Evolutionary conservation across 92 coral and sea anemone genomes (phyloP), one percentile per base, ranked within the genome.

Genomic region (Pocillopora meandrina): DNA sequence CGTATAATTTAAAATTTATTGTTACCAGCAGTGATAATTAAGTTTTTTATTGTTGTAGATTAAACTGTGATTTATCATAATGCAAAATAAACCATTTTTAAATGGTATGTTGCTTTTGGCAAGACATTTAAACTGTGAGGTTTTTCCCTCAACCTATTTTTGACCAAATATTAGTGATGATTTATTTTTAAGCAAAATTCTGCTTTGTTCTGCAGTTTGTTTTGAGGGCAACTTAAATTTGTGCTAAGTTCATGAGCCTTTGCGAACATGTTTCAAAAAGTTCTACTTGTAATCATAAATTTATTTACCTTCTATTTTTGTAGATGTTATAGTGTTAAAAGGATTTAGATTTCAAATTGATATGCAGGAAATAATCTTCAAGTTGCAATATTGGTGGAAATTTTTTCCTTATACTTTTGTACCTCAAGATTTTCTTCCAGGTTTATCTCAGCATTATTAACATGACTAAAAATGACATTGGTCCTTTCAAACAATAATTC

Each of bases 21-120:
- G 16, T 80, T 68, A 3, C 55, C 70, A 18, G 49, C 56, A 10
- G 70, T 26, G 73, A 31, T 65, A 78, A 79, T 79, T 79, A 61
- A 21, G 64, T 49, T 52, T 47, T 65, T 1, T 31, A 16, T 15
- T 26, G n/a, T 13, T 49, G 19, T 21, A 21, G 23, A 52, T 64
- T 12, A 7, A 78, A 42, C 61, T 58, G 79, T 12, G 20, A 59
- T 59, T 59, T 10, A 59, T 16, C 35, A 70, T 55, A 70, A 70
- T 16, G 1, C 74, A 70, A 70, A 34, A 12, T 16, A 36, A 52
- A 31, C 19, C 31, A 33, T 56, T 78, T 26, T 19, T 80, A 69
- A 33, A 16, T 3, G 57, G 36, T 33, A 5, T 65, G 56, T 68
- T 57, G 67, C 49, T 31, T 20, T 26, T 71, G 55, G 2, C 17